A percentile compares a stretch with the other conserved stretches of the same genome.
These are phyloP conservation scores for Rhyacophila evoluta DNA, from an alignment of 2,888 invertebrate species.

Conservation along the genomic window DNA sequence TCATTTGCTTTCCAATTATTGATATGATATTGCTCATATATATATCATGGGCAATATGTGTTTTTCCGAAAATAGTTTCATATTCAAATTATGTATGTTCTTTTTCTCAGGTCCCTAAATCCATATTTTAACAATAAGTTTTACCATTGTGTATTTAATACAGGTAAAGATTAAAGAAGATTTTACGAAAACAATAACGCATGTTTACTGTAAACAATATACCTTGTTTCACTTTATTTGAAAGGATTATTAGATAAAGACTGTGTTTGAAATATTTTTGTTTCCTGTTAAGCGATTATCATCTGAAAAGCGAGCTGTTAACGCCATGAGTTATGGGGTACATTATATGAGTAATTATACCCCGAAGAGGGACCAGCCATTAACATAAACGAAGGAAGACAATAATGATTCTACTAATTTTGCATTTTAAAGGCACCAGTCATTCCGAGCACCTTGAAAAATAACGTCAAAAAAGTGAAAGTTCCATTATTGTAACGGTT, in stretches of 20 bases:
- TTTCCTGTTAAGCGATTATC: slow-evolving; percentile 5
- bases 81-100: too few relatives aligned
- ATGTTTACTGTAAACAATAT: slow-evolving; percentile 4
- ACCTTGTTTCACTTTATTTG: background rate
- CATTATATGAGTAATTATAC: slow-evolving; percentile 2
- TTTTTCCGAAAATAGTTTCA: too few relatives aligned
- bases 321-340: slow-evolving; percentile 2
- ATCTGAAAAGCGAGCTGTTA: slow-evolving; percentile 3
- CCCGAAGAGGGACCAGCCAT: background rate
- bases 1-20: too few relatives aligned
- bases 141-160: background rate
- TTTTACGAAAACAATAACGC: background rate
- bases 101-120: too few relatives aligned
- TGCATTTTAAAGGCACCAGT: slow-evolving; percentile 1
- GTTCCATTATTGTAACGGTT: background rate
- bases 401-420: background rate
- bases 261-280: background rate
- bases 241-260: background rate
- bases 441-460: background rate
- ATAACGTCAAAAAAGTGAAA: background rate
- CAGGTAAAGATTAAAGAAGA: background rate
- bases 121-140: background rate
- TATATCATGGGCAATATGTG: too few relatives aligned
- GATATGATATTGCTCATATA: too few relatives aligned
- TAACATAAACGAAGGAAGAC: background rate